phyloP scores from a whole-genome alignment of 2,888 invertebrate species.

The Amiota communis region DNA sequence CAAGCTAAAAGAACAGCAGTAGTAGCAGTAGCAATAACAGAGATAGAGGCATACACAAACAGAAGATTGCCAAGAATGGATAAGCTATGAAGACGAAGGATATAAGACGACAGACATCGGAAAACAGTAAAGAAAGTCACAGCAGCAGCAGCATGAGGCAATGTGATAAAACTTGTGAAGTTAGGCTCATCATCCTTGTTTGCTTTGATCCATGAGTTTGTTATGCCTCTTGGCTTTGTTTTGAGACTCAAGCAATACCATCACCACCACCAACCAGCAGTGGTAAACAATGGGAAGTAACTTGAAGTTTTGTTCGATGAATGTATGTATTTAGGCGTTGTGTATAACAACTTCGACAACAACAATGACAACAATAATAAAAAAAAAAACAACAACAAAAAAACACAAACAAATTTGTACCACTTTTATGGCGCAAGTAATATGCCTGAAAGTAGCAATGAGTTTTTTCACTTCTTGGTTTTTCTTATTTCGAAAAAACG shows the following conservation, averaged over 20 bases:
- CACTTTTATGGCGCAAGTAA: constrained; percentile 14
- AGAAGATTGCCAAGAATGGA: constrained; percentile 8
- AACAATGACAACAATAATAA: too few relatives aligned
- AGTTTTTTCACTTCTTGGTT: constrained; percentile 4
- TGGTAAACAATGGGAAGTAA: too few relatives aligned
- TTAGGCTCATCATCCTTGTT: neutral
- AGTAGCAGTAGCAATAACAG: neutral
- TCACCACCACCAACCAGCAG: too few relatives aligned
- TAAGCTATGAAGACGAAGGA: neutral
- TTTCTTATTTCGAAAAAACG: neutral
- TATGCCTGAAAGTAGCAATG: neutral
- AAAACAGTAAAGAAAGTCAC: neutral
- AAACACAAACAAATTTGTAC: constrained; percentile 27
- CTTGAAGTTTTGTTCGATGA: neutral
- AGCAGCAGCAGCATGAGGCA: neutral
- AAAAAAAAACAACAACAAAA: neutral
- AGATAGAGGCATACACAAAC: neutral
- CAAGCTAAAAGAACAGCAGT: constrained; percentile 6
- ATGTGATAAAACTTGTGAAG: constrained; percentile 8
- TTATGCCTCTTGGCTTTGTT: too few relatives aligned
- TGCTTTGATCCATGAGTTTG: too few relatives aligned
- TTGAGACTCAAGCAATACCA: too few relatives aligned
- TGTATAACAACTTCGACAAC: too few relatives aligned
- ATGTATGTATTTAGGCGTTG: neutral
- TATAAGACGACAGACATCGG: neutral